These are phyloP conservation scores for Jaculus jaculus DNA, from an alignment of 2,113 vertebrate species.

Conservation along the genomic window DNA sequence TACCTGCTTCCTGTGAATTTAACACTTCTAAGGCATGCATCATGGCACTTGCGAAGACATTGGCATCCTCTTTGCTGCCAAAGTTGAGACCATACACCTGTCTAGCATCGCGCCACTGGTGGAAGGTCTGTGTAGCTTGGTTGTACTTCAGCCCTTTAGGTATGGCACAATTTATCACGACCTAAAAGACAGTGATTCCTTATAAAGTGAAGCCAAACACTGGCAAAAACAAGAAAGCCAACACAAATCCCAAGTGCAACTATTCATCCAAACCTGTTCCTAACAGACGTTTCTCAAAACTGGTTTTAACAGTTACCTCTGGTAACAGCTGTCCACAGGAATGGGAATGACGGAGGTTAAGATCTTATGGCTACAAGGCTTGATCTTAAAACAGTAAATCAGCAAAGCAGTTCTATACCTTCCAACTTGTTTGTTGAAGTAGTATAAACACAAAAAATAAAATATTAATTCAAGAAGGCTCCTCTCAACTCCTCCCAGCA, in stretches of 20 bases:
- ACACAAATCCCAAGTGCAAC: background rate
- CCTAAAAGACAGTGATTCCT: constrained; percentile 83
- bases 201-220: background rate
- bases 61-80: constrained; percentile 99
- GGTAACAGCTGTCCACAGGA: background rate
- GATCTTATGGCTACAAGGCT: background rate
- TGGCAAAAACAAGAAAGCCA: background rate
- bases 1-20: constrained; percentile 98
- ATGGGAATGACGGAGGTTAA: background rate
- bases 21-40: constrained; percentile 99
- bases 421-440: background rate
- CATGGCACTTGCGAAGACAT: constrained; percentile 99
- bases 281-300: background rate
- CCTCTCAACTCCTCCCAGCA: background rate
- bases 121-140: constrained; percentile 98
- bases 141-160: constrained; percentile 99
- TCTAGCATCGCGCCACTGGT: constrained; percentile 98
- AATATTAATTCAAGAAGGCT: background rate
- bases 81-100: constrained; percentile 99
- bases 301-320: background rate
- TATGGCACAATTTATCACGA: constrained; percentile 99
- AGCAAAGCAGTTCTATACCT: background rate
- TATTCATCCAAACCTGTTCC: background rate
- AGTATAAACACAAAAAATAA: background rate
- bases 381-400: background rate